phyloP scores from a whole-genome alignment of 1,140 invertebrate species.

The Cherax destructor region DNA sequence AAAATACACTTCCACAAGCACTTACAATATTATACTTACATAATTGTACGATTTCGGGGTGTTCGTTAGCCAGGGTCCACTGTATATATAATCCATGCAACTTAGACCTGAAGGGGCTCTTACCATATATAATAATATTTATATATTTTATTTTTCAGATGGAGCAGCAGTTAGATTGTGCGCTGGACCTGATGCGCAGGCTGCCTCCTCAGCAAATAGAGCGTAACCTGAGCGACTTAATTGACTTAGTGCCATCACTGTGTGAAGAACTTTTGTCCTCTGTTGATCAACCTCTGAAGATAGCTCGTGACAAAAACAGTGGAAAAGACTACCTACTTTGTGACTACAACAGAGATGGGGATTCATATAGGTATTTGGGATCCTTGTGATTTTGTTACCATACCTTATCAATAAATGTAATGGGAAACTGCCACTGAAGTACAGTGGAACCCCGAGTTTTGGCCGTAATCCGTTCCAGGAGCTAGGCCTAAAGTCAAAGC shows the following conservation, averaged over 20 bases:
- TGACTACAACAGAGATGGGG: conserved; percentile 99
- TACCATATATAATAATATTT: too few species aligned
- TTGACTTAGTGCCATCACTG: conserved; percentile 95
- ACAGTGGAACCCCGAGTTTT: too few species aligned
- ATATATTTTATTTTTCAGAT: conserved; percentile 77
- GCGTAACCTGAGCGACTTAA: conserved; percentile 97
- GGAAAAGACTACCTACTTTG: conserved; percentile 98
- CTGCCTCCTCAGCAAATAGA: conserved; percentile 99
- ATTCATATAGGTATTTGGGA: conserved; percentile 90
- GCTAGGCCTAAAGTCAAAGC: too few species aligned
- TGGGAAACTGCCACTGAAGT: too few species aligned
- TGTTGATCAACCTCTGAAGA: conserved; percentile 98
- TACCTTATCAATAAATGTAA: neutral
- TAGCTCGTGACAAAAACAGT: conserved; percentile 94
- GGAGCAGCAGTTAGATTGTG: conserved; percentile 98
- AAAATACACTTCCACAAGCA: too few species aligned
- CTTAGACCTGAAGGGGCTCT: too few species aligned
- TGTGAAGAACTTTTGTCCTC: conserved; percentile 98
- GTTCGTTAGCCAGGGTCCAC: too few species aligned
- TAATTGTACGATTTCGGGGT: too few species aligned
- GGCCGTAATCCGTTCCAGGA: too few species aligned
- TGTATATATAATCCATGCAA: too few species aligned
- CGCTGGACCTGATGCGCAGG: conserved; percentile 98
- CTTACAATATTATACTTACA: too few species aligned
- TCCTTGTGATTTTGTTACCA: neutral